phyloP scores from a whole-genome alignment of 2,888 invertebrate species.

The Lordiphosa andalusiaca region DNA sequence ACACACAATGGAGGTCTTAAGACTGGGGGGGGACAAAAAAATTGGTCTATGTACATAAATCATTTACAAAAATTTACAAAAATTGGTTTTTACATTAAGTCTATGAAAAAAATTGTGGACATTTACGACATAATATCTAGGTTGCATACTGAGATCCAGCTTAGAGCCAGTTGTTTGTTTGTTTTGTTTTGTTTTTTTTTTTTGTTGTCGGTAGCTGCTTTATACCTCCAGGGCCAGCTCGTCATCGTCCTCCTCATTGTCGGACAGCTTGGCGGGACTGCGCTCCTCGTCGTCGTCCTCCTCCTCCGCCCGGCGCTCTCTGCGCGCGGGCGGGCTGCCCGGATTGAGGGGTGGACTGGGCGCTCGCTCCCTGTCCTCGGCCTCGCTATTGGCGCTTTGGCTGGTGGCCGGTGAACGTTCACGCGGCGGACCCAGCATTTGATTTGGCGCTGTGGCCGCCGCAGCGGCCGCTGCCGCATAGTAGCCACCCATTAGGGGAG shows the following conservation, averaged over 20 bases:
- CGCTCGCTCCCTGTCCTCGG: slow-evolving; percentile 60
- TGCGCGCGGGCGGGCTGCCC: slow-evolving; percentile 78
- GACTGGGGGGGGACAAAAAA: slow-evolving; percentile 32
- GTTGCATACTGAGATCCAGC: slow-evolving; percentile 55
- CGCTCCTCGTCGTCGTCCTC: slow-evolving; percentile 32
- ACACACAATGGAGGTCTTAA: slow-evolving; percentile 66
- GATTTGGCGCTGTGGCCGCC: slow-evolving; percentile 69
- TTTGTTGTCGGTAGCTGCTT: background rate
- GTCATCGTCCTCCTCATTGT: slow-evolving; percentile 15
- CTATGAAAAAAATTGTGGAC: slow-evolving; percentile 26
- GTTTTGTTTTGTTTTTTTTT: background rate
- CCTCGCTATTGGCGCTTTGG: slow-evolving; percentile 63
- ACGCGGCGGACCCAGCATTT: slow-evolving; percentile 29
- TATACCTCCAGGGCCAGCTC: slow-evolving; percentile 59
- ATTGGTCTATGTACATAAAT: slow-evolving; percentile 53
- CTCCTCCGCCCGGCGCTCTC: slow-evolving; percentile 13
- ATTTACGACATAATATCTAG: slow-evolving; percentile 27
- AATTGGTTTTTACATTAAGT: slow-evolving; percentile 24
- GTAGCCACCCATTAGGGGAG: slow-evolving; percentile 81
- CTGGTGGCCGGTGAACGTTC: slow-evolving; percentile 66
- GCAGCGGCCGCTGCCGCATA: slow-evolving; percentile 79
- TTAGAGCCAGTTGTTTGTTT: slow-evolving; percentile 7
- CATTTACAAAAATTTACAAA: slow-evolving; percentile 69
- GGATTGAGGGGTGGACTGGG: slow-evolving; percentile 80
- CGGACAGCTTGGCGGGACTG: background rate